These are phyloP conservation scores for Halcyon senegalensis DNA, from an alignment of 2,113 vertebrate genomes.

Conservation along the genomic window DNA sequence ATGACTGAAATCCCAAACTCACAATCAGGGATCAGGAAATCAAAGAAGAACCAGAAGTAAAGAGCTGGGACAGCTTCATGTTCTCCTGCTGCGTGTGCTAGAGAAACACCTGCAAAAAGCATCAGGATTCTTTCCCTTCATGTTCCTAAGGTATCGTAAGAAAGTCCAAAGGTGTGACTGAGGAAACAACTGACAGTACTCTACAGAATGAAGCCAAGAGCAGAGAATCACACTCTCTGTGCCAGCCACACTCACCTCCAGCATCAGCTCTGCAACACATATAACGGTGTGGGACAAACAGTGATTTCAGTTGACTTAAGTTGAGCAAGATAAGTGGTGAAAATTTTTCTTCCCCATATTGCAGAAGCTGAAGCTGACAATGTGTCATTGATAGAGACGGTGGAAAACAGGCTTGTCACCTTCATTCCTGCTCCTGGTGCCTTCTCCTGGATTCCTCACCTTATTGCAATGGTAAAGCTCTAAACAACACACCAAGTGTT, in stretches of 20 bases:
- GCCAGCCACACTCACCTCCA: neutral
- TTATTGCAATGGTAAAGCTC: neutral
- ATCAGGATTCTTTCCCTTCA: rapidly evolving
- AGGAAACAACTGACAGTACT: neutral
- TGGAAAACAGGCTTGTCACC: neutral
- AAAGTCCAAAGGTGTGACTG: neutral
- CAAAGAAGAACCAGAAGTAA: neutral
- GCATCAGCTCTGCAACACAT: neutral
- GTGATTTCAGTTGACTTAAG: neutral
- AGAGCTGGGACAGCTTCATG: rapidly evolving
- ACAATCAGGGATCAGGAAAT: neutral
- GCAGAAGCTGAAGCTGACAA: neutral
- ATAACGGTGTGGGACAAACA: neutral
- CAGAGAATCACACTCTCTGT: neutral
- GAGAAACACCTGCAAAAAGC: neutral
- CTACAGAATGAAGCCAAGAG: neutral
- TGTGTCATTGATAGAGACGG: neutral
- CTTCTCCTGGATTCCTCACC: neutral
- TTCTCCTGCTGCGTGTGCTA: neutral
- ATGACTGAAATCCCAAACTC: neutral
- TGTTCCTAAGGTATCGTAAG: neutral
- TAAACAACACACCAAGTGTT: neutral
- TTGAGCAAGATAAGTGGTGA: neutral
- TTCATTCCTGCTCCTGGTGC: neutral
- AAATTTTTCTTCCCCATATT: neutral